Evolutionary conservation across 2,797 vertebrate genomes (phyloP).

Genomic region (Knipowitschia caucasica): DNA sequence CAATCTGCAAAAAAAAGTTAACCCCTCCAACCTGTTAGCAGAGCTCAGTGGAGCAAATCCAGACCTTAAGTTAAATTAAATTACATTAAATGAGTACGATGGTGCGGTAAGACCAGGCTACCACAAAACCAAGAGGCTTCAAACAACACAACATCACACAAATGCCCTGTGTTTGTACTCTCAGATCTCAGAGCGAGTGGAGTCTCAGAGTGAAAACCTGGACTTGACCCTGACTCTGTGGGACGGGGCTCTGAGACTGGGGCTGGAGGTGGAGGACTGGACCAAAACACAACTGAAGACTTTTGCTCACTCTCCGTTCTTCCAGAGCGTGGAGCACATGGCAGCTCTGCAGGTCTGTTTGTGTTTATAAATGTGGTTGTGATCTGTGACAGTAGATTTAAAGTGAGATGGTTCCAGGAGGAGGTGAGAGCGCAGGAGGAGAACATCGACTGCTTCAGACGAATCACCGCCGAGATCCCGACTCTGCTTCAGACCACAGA

Average conservation of each 20-base stretch:
- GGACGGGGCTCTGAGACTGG: constrained; percentile 83
- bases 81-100: too few relatives aligned
- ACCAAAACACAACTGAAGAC: constrained; percentile 54
- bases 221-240: constrained; percentile 80
- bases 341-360: constrained; percentile 71
- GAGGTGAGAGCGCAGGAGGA: constrained; percentile 79
- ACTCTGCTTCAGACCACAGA: constrained; percentile 81
- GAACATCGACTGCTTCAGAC: constrained; percentile 76
- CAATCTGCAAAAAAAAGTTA: too few relatives aligned
- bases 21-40: too few relatives aligned
- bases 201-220: constrained; percentile 82
- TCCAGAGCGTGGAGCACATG: constrained; percentile 72
- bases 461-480: constrained; percentile 80
- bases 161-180: background rate
- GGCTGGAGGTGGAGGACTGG: constrained; percentile 78
- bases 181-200: constrained; percentile 87
- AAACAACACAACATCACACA: background rate
- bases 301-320: constrained; percentile 59
- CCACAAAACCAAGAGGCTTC: too few relatives aligned
- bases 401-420: constrained; percentile 62
- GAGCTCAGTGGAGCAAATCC: too few relatives aligned
- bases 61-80: too few relatives aligned
- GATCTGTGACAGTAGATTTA: background rate
- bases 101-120: too few relatives aligned
- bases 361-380: background rate